These are phyloP conservation scores for Vollenhovia emeryi DNA, from an alignment of 1,140 invertebrate species.

Conservation along the genomic window DNA sequence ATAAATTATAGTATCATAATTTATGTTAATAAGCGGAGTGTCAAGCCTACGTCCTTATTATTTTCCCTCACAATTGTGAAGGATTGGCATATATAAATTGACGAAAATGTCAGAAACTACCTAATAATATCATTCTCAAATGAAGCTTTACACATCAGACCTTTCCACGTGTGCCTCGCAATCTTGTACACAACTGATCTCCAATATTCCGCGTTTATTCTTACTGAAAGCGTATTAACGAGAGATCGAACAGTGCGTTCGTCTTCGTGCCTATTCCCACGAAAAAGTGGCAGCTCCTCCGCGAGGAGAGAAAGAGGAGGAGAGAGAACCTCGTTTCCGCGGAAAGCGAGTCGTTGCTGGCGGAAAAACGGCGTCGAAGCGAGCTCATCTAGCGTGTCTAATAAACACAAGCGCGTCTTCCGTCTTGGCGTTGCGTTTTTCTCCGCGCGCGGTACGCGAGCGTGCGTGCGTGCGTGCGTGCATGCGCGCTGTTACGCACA, in stretches of 20 bases:
- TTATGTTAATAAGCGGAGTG: not conserved
- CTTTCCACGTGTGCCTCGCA: not conserved
- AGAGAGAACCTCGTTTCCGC: constrained; percentile 20
- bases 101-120: not conserved
- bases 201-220: not conserved
- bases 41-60: not conserved
- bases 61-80: not conserved
- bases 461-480: constrained; percentile 23
- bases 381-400: constrained; percentile 74
- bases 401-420: constrained; percentile 75
- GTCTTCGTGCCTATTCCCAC: constrained; percentile 31
- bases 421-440: not conserved
- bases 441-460: not conserved
- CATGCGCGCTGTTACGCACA: constrained; percentile 46
- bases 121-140: not conserved
- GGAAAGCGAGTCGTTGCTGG: constrained; percentile 36
- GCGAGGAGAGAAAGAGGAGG: not conserved
- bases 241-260: not conserved
- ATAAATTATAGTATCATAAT: constrained; percentile 14
- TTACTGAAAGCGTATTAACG: not conserved
- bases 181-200: not conserved
- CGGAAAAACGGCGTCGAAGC: constrained; percentile 65
- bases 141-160: not conserved
- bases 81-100: not conserved
- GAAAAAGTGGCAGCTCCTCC: constrained; percentile 24